Base-by-base conservation (phyloP, 2,888 invertebrate species). In the Drosophila tanythrix region DNA sequence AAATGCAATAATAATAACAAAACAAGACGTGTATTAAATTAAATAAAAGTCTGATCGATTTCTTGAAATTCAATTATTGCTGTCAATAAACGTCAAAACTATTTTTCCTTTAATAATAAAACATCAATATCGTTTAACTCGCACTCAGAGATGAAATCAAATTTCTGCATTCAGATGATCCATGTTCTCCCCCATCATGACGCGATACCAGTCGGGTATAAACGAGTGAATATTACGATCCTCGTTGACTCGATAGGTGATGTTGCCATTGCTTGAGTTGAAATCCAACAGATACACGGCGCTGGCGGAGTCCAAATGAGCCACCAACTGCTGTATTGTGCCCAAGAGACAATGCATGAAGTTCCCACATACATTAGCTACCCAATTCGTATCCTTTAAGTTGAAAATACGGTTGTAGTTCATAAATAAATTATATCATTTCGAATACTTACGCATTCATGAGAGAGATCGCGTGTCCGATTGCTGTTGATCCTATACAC, bases 11-110 rank as follows among this genome's bases (percentile, higher is more conserved):
- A 62, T 50, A 57, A 63, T 8, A 35, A 38, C 5, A 38, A 65
- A 31, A 38, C 8, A 65, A 40, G 52, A 57, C 60, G 60, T 87
- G 84, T 88, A 89, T 89, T 87, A 75, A 89, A 87, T 79, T 84
- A 88, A 81, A 63, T 74, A 70, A 73, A 68, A 75, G 64, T 68
- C 71, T 83, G 80, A 81, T 77, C 56, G 63, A 77, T 67, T 78
- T 66, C 61, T 69, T 76, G 10, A 69, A 67, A 59, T 77, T 73
- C 78, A 72, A 79, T 72, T 69, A 78, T 53, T 81, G 33, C 65
- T 73, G 79, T 79, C 79, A 77, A 77, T 79, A 81, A 77, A 66
- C 50, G 43, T 69, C 69, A 76, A 62, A 13, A 57, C 10, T 46
- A 69, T 36, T 57, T 53, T 60, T 48, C 38, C 55, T 63, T 66